Evolutionary conservation across 2,113 vertebrate species (phyloP).

Genomic region (Chroicocephalus ridibundus): DNA sequence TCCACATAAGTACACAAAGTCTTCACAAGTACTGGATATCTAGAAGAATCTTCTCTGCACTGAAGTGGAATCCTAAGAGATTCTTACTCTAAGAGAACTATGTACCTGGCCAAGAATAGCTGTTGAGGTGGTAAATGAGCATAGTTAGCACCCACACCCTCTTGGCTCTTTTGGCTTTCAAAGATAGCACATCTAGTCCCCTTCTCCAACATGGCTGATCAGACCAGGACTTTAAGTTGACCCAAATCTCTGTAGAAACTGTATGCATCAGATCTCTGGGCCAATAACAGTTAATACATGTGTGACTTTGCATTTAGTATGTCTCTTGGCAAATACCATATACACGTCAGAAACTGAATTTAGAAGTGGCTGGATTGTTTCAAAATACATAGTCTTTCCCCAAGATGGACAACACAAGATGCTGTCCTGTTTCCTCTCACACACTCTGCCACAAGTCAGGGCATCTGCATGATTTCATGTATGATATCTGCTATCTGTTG

Average conservation of each 20-base stretch:
- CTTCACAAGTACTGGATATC: not conserved
- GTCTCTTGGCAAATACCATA: not conserved
- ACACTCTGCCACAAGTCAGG: not conserved
- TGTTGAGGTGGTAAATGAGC: not conserved
- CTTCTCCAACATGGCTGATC: not conserved
- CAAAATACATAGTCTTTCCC: not conserved
- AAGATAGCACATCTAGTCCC: not conserved
- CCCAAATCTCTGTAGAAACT: not conserved
- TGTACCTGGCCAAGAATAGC: not conserved
- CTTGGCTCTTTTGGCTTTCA: not conserved
- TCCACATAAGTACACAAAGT: not conserved
- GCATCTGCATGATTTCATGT: not conserved
- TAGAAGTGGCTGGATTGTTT: not conserved
- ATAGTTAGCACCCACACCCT: not conserved
- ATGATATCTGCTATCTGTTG: not conserved
- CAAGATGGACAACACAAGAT: not conserved
- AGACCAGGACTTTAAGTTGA: not conserved
- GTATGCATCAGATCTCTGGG: not conserved
- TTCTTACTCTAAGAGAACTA: not conserved
- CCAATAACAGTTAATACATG: not conserved
- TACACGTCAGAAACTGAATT: not conserved
- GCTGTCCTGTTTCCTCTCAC: not conserved
- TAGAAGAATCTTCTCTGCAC: not conserved
- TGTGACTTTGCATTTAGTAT: not conserved
- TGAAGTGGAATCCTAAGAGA: not conserved